Percentiles rank a stretch among this genome's conserved stretches.
Evolutionary conservation across 2,113 vertebrate species (phyloP).

Genomic region (Delphinapterus leucas): DNA sequence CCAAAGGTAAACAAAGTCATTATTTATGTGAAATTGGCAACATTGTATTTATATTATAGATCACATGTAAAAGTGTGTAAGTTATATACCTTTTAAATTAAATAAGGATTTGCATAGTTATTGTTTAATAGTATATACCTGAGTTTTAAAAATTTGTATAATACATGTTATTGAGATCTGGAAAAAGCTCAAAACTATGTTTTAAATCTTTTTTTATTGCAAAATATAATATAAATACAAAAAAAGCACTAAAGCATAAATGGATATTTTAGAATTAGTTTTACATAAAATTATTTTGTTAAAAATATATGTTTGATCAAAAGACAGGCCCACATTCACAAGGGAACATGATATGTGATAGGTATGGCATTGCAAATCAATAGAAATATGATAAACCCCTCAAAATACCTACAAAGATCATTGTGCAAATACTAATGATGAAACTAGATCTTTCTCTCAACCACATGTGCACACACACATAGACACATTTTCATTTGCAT

Average conservation of each 20-base stretch:
- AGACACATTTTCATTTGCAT: background rate
- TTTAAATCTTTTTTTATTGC: background rate
- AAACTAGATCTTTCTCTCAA: background rate
- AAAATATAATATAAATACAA: background rate
- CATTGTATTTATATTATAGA: background rate
- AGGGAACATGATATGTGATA: background rate
- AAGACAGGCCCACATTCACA: background rate
- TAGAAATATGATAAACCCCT: background rate
- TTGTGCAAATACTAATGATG: background rate
- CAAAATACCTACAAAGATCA: background rate
- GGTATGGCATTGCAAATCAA: too few relatives aligned
- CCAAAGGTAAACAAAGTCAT: background rate
- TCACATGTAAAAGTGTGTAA: background rate
- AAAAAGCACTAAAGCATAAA: background rate
- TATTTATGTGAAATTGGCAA: background rate
- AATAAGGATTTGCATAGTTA: background rate
- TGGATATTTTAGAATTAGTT: background rate
- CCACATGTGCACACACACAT: background rate
- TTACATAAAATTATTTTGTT: background rate
- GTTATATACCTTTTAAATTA: background rate
- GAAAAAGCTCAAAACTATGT: background rate
- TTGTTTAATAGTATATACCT: background rate
- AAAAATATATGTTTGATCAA: background rate
- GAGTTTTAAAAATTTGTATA: background rate
- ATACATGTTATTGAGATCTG: background rate